phyloP scores from a whole-genome alignment of 2,113 vertebrate genomes.

The Proterorhinus semilunaris region DNA sequence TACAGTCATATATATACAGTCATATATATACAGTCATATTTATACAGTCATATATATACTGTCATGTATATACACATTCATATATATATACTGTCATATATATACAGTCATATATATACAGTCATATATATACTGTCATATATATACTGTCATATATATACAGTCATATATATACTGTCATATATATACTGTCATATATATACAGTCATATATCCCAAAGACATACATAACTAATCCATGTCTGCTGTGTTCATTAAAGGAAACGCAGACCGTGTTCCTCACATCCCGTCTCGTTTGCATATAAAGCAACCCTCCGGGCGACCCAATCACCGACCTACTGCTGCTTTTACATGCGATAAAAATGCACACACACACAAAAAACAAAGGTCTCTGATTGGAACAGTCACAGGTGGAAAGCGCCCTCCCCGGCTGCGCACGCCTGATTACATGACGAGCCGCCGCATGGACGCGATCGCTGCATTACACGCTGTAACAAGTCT shows the following conservation, averaged over 20 bases:
- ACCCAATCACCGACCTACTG: constrained; percentile 2
- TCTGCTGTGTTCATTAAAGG: neutral
- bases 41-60: too few relatives aligned
- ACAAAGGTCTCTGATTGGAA: constrained; percentile 1
- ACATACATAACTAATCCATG: neutral
- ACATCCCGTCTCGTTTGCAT: neutral
- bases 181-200: too few relatives aligned
- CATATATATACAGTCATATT: too few relatives aligned
- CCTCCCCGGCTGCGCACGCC: neutral
- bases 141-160: too few relatives aligned
- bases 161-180: too few relatives aligned
- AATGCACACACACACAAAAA: neutral
- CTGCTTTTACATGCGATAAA: constrained; percentile 22
- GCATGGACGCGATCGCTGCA: constrained; percentile 6
- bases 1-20: too few relatives aligned
- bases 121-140: too few relatives aligned
- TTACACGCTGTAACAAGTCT: constrained; percentile 1
- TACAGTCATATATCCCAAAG: too few relatives aligned
- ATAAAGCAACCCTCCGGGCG: neutral
- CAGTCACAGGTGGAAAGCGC: constrained; percentile 8
- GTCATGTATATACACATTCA: too few relatives aligned
- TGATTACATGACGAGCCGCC: constrained; percentile 10
- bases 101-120: too few relatives aligned
- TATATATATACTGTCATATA: too few relatives aligned
- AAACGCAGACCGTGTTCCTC: neutral